These are phyloP conservation scores for Axea sp. DNA, from an alignment of 2,888 invertebrate genomes.

Conservation along the genomic window DNA sequence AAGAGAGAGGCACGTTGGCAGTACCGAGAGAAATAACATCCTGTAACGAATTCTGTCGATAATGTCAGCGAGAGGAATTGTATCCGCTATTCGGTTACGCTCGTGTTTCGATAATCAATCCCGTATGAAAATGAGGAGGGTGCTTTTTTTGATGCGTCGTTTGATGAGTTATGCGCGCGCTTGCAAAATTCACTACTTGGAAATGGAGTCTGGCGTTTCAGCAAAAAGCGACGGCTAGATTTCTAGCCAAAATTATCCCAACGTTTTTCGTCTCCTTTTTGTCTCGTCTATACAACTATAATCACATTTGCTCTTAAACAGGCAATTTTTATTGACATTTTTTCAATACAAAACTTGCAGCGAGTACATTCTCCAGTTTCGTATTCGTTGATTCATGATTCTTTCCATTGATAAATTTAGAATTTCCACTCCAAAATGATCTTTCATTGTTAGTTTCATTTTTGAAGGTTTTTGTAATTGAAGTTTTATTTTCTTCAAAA, in stretches of 20 bases:
- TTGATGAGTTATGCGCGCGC: slow-evolving; percentile 7
- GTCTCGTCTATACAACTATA: too few relatives aligned
- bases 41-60: slow-evolving; percentile 50
- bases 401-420: too few relatives aligned
- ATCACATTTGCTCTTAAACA: background rate
- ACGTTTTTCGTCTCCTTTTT: too few relatives aligned
- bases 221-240: slow-evolving; percentile 4
- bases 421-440: too few relatives aligned
- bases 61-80: slow-evolving; percentile 39
- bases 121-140: slow-evolving; percentile 35
- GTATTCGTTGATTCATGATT: too few relatives aligned
- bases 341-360: too few relatives aligned
- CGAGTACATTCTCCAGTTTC: too few relatives aligned
- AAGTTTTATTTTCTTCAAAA: too few relatives aligned
- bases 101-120: slow-evolving; percentile 49
- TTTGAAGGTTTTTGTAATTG: too few relatives aligned
- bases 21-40: slow-evolving; percentile 47
- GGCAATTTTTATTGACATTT: background rate
- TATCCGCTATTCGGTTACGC: slow-evolving; percentile 46
- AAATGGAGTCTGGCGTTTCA: slow-evolving; percentile 8
- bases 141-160: slow-evolving; percentile 29
- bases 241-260: background rate
- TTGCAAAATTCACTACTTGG: slow-evolving; percentile 31
- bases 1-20: slow-evolving; percentile 22
- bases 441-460: too few relatives aligned